Evolutionary conservation across 2,113 vertebrate species (phyloP).

Genomic region (Caretta caretta): DNA sequence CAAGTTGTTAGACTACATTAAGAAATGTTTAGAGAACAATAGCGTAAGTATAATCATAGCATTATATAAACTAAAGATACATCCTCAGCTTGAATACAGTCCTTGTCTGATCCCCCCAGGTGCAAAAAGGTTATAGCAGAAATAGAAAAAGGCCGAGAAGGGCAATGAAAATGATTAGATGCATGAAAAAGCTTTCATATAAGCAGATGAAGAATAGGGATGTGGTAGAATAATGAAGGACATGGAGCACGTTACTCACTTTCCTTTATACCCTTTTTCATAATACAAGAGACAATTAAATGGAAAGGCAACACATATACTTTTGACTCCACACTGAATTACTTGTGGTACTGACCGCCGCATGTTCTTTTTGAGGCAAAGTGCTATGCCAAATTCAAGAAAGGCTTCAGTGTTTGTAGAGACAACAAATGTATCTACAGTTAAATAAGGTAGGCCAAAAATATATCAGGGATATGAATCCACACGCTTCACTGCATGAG

Average conservation of each 20-base stretch:
- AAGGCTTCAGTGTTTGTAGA: not conserved
- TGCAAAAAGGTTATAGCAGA: not conserved
- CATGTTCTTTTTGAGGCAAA: not conserved
- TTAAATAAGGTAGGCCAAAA: not conserved
- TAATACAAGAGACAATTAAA: not conserved
- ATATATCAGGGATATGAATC: not conserved
- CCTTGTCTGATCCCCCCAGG: not conserved
- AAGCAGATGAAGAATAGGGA: not conserved
- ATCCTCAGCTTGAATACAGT: not conserved
- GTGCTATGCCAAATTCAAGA: not conserved
- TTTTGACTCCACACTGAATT: not conserved
- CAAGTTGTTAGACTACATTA: not conserved
- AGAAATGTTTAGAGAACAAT: not conserved
- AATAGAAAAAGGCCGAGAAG: not conserved
- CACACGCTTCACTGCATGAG: not conserved
- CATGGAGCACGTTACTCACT: not conserved
- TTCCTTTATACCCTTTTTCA: not conserved
- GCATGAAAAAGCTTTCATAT: not conserved
- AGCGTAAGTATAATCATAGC: not conserved
- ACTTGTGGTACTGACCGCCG: not conserved
- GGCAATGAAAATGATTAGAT: not conserved
- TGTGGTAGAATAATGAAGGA: not conserved
- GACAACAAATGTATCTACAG: not conserved
- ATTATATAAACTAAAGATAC: not conserved
- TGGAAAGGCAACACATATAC: not conserved